Evolutionary conservation across 1,140 invertebrate genomes (phyloP).

Genomic region (Aphelinus atriplicis): DNA sequence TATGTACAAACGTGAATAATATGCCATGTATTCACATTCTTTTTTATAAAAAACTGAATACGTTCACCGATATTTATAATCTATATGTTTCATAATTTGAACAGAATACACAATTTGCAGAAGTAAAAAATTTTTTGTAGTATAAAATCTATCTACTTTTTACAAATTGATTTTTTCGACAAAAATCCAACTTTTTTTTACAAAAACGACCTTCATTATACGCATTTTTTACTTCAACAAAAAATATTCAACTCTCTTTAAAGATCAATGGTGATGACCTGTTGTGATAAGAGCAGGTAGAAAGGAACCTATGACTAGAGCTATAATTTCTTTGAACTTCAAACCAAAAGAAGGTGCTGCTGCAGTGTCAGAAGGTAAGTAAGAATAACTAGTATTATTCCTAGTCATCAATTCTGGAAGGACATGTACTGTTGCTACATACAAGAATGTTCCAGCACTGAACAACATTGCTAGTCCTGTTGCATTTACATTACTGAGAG

Average conservation of each 20-base stretch:
- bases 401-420: conserved; percentile 87
- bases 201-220: too few relatives aligned
- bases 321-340: conserved; percentile 81
- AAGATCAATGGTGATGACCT: conserved; percentile 87
- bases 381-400: conserved; percentile 63
- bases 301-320: conserved; percentile 85
- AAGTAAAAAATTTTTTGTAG: conserved; percentile 6
- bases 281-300: conserved; percentile 88
- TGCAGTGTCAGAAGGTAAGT: conserved; percentile 65
- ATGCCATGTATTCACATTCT: conserved; percentile 5
- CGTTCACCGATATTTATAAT: background rate
- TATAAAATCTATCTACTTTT: conserved; percentile 6
- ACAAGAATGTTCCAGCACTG: conserved; percentile 97
- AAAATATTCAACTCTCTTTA: background rate
- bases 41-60: background rate
- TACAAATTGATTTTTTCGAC: conserved; percentile 1
- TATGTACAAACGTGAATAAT: conserved; percentile 21
- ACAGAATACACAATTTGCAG: background rate
- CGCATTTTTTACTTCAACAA: too few relatives aligned
- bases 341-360: conserved; percentile 71
- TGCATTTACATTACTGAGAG: conserved; percentile 85
- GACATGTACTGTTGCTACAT: conserved; percentile 98
- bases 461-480: conserved; percentile 98
- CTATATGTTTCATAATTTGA: background rate
- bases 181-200: background rate